phyloP scores from a whole-genome alignment of 2,797 vertebrate species.

The Crax fasciolata region DNA sequence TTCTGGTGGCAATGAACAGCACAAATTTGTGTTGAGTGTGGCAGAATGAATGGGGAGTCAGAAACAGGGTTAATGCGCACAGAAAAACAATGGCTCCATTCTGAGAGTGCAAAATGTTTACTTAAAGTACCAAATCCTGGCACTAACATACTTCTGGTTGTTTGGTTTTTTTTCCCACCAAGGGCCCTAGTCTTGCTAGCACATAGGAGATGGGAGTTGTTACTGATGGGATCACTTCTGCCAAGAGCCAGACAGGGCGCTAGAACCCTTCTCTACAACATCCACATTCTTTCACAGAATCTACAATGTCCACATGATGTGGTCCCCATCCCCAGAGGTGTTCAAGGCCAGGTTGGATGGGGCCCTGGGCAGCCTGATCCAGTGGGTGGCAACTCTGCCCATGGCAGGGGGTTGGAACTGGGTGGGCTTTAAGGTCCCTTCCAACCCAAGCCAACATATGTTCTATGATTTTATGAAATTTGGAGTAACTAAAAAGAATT shows the following conservation, averaged over 20 bases:
- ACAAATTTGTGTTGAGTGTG: neutral
- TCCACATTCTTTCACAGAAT: neutral
- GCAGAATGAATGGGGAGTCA: neutral
- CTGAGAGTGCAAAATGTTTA: neutral
- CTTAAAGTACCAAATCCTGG: neutral
- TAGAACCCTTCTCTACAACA: neutral
- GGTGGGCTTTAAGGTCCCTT: neutral
- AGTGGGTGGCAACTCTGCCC: neutral
- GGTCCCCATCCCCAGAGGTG: neutral
- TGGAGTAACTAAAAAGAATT: neutral
- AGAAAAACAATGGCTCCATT: neutral
- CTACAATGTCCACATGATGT: neutral
- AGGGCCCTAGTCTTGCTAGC: neutral
- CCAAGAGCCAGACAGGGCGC: neutral
- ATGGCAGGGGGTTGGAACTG: neutral
- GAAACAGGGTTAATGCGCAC: accelerated
- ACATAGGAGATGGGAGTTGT: accelerated
- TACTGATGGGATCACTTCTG: accelerated
- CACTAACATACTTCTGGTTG: neutral
- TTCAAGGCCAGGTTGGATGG: neutral
- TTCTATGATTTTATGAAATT: neutral
- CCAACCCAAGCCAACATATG: neutral
- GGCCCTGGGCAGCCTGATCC: neutral
- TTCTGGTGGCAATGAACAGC: neutral
- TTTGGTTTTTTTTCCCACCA: neutral